A percentile compares a stretch with the other conserved stretches of the same genome.
phyloP scores from a whole-genome alignment of 1,140 invertebrate genomes.

The Drosophila nigrodunni region DNA sequence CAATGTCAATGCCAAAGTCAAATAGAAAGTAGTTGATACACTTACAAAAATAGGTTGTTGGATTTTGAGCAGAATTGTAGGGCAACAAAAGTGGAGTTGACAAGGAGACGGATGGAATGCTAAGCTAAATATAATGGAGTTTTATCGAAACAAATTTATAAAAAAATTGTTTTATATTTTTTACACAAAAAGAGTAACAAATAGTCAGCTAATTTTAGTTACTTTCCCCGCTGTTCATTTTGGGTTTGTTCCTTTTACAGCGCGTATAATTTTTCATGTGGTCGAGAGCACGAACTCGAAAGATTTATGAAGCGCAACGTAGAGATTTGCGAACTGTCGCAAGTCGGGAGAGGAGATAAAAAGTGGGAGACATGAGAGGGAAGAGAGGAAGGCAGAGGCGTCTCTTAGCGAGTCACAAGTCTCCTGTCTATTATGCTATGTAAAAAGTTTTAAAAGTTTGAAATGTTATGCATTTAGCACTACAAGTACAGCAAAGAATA shows the following conservation, averaged over 20 bases:
- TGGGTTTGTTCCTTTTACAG: conserved; percentile 51
- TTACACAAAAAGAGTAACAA: conserved; percentile 6
- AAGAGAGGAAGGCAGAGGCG: neutral
- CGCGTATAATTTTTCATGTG: conserved; percentile 75
- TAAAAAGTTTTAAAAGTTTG: conserved; percentile 46
- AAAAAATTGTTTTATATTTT: neutral
- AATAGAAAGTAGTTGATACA: neutral
- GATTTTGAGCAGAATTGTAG: neutral
- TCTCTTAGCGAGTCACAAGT: neutral
- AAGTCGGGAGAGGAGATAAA: conserved; percentile 18
- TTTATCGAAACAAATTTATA: too few relatives aligned
- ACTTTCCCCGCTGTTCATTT: conserved; percentile 28
- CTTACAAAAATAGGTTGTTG: neutral
- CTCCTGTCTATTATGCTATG: conserved; percentile 26
- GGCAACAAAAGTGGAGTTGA: neutral
- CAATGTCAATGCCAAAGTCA: conserved; percentile 6
- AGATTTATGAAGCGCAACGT: conserved; percentile 68
- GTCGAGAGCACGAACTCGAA: conserved; percentile 30
- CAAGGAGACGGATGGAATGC: too few relatives aligned
- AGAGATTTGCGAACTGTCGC: conserved; percentile 50
- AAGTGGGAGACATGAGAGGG: neutral
- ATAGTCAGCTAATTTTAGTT: neutral
- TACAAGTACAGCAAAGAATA: neutral
- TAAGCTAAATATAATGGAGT: too few relatives aligned
- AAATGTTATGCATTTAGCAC: conserved; percentile 38